Evolutionary conservation across 2,113 vertebrate species (phyloP).

Genomic region (Geothlypis trichas): DNA sequence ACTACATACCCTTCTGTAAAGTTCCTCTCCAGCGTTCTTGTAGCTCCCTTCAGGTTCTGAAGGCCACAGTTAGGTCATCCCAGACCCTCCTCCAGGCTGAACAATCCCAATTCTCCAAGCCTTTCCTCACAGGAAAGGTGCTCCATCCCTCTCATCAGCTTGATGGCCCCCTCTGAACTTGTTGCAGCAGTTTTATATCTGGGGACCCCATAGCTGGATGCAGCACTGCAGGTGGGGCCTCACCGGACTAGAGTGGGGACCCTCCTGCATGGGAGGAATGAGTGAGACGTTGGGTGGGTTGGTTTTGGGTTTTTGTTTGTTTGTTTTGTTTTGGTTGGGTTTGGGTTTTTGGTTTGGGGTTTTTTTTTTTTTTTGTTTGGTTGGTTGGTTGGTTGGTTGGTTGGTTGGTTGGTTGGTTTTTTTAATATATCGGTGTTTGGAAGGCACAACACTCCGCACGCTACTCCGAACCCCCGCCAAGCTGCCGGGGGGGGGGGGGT

Average conservation of each 20-base stretch:
- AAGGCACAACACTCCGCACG: neutral
- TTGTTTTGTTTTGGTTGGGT: no score
- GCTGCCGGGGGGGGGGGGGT: accelerated
- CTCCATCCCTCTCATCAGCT: neutral
- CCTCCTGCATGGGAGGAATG: neutral
- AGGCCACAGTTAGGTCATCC: neutral
- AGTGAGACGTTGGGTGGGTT: neutral
- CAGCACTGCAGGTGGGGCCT: neutral
- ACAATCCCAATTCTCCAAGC: neutral
- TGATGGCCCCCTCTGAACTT: no score
- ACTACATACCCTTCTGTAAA: neutral
- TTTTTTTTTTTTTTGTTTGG: neutral
- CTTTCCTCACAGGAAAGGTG: neutral
- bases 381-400: no score
- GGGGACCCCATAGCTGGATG: no score
- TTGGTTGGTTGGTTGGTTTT: no score
- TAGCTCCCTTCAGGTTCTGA: neutral
- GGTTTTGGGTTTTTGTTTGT: no score
- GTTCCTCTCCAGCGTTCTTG: no score
- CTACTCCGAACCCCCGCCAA: accelerated
- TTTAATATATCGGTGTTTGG: neutral
- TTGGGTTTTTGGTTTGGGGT: no score
- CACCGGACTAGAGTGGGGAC: accelerated
- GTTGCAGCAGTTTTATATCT: neutral
- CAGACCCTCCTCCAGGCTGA: neutral